Evolutionary conservation across 2,797 vertebrate genomes (phyloP), one percentile per base, ranked within the genome.

Genomic region (Poecile montanus): DNA sequence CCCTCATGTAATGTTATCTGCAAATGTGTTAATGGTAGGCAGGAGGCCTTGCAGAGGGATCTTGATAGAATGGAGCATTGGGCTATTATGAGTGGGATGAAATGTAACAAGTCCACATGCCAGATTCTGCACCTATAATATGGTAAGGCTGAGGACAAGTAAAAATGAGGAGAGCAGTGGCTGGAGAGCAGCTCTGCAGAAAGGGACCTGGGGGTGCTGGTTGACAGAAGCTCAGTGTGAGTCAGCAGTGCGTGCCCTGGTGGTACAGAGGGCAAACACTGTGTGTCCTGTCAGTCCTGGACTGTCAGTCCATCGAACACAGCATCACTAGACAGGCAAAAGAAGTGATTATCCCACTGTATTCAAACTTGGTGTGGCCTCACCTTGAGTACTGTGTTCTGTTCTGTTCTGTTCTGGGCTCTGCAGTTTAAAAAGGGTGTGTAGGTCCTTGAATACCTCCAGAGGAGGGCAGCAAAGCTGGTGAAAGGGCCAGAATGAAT

Each of bases 81-180:
- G 18, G 8, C 26, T 38, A 1, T 34, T 20, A 53, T 53, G 34
- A 48, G 51, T 16, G 2, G 11, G 17, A 38, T 58, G 9, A 63
- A 63, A 73, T 30, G 6, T 23, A 48, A 30, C 1, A 4, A 61
- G 21, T 40, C 3, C 2, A 80, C 40, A 56, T 50, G 14, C 14
- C 4, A 10, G 9, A 47, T 76, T 36, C 22, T 27, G 13, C 2
- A n/a, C 8, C 10, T 47, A 14, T 11, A 13, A 76, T 5, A 9
- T 14, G 71, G 16, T 27, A 75, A 40, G 1, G 3, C 11, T 6
- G 2, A 13, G 1, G 7, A 32, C 2, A 38, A 47, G 1, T 21
- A 34, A 16, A 56, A 45, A 21, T 2, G 5, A 40, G 12, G 48
- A 53, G 13, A 60, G 9, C 23, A 23, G 17, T 16, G 25, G 25